Evolutionary conservation across 2,113 vertebrate genomes (phyloP).

Genomic region (Coracopsis vasa): DNA sequence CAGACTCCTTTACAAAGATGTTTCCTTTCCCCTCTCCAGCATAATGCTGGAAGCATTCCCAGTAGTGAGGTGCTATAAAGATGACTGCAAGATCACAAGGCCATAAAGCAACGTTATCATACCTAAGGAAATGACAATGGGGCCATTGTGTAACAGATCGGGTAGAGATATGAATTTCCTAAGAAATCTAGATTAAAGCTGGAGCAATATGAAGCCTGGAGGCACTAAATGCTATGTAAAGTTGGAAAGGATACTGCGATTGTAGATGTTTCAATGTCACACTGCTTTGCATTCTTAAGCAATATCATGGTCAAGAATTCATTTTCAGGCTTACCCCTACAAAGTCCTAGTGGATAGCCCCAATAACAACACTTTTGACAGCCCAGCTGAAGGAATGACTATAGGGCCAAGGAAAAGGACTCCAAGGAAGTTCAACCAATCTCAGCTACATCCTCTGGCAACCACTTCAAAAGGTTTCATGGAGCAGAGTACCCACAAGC

Average conservation of each 20-base stretch:
- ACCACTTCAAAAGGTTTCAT: constrained; percentile 27
- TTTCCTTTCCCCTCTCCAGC: not conserved
- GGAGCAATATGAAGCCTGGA: not conserved
- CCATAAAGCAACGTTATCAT: not conserved
- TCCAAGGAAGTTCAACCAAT: not conserved
- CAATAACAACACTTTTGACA: not conserved
- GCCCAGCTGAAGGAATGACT: not conserved
- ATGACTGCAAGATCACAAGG: constrained; percentile 5
- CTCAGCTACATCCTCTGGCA: constrained; percentile 42
- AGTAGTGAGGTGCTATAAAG: not conserved
- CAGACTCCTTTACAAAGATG: not conserved
- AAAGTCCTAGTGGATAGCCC: not conserved
- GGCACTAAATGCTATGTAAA: not conserved
- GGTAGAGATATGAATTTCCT: constrained; percentile 3
- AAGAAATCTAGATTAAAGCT: not conserved
- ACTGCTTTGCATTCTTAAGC: not conserved
- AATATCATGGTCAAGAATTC: not conserved
- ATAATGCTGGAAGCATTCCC: constrained; percentile 26
- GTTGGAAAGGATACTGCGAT: not conserved
- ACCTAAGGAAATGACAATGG: not conserved
- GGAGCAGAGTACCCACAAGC: not conserved
- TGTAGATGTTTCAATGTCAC: not conserved
- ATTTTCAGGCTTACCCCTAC: not conserved
- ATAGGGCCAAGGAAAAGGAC: not conserved
- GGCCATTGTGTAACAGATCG: not conserved